Percentiles rank a stretch among this genome's conserved stretches.
Evolutionary conservation across 2,797 vertebrate genomes (phyloP).

Genomic region (Cynodonichthys magdalenae): DNA sequence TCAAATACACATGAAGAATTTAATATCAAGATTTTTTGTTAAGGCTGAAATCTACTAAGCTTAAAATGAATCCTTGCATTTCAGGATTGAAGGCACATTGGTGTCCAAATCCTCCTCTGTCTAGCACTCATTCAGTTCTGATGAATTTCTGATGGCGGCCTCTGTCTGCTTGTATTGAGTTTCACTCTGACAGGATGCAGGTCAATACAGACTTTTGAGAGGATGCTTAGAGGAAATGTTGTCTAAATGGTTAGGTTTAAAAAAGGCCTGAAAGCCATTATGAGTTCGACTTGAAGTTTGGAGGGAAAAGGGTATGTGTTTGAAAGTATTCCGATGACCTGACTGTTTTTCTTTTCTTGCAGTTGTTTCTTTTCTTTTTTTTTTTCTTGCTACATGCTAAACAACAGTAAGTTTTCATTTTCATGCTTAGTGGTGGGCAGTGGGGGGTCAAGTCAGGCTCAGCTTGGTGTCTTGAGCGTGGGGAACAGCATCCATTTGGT

Average conservation of each 20-base stretch:
- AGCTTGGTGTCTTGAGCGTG: constrained; percentile 26
- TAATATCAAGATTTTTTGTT: neutral
- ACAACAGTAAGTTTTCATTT: constrained; percentile 59
- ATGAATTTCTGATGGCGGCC: neutral
- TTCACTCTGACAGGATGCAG: constrained; percentile 15
- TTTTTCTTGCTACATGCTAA: constrained; percentile 1
- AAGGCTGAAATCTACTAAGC: neutral
- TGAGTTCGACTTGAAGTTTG: neutral
- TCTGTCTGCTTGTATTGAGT: constrained; percentile 1
- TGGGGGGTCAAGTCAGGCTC: constrained; percentile 9
- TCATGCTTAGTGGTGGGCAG: constrained; percentile 26
- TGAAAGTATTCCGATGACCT: constrained; percentile 20
- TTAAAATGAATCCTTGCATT: constrained; percentile 31
- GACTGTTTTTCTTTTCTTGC: constrained; percentile 10
- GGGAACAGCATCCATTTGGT: constrained; percentile 39
- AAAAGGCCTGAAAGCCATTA: constrained; percentile 21
- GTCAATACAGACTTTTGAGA: constrained; percentile 22
- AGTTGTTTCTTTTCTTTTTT: too few relatives aligned
- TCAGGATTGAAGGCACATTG: constrained; percentile 30
- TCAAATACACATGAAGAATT: neutral
- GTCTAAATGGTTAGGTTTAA: constrained; percentile 32
- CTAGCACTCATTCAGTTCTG: constrained; percentile 4
- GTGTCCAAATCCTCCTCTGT: constrained; percentile 19
- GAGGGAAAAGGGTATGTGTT: neutral
- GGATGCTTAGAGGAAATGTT: constrained; percentile 27